These are phyloP conservation scores for Apis florea DNA, from an alignment of 1,140 invertebrate species.

Conservation along the genomic window DNA sequence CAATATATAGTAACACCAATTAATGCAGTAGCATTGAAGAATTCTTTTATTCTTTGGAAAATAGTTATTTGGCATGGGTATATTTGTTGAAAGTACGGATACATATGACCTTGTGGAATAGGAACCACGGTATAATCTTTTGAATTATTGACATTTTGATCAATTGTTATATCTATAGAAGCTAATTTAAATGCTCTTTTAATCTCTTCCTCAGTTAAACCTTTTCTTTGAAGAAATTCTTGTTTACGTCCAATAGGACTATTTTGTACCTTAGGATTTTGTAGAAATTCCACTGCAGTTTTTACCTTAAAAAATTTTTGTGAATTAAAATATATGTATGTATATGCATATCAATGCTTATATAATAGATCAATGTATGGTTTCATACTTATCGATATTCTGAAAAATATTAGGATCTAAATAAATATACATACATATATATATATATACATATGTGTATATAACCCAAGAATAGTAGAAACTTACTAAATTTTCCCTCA, in stretches of 20 bases:
- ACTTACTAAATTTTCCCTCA: conserved; percentile 72
- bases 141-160: conserved; percentile 73
- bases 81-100: conserved; percentile 67
- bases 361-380: neutral
- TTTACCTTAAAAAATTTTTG: conserved; percentile 82
- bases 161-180: conserved; percentile 75
- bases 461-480: conserved; percentile 29
- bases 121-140: conserved; percentile 71
- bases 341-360: neutral
- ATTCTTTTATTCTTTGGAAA: conserved; percentile 84
- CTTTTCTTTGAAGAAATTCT: conserved; percentile 90
- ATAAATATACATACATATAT: conserved; percentile 14
- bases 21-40: conserved; percentile 85
- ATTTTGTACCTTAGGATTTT: conserved; percentile 89
- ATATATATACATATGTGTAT: conserved; percentile 2
- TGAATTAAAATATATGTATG: neutral
- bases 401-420: neutral
- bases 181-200: conserved; percentile 85
- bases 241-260: conserved; percentile 89
- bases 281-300: conserved; percentile 92
- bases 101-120: conserved; percentile 72
- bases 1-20: conserved; percentile 87
- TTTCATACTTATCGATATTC: neutral
- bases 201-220: conserved; percentile 90
- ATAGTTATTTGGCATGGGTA: conserved; percentile 76